These are phyloP conservation scores for Penaeus japonicus DNA, from an alignment of 1,140 invertebrate genomes.

Conservation along the genomic window DNA sequence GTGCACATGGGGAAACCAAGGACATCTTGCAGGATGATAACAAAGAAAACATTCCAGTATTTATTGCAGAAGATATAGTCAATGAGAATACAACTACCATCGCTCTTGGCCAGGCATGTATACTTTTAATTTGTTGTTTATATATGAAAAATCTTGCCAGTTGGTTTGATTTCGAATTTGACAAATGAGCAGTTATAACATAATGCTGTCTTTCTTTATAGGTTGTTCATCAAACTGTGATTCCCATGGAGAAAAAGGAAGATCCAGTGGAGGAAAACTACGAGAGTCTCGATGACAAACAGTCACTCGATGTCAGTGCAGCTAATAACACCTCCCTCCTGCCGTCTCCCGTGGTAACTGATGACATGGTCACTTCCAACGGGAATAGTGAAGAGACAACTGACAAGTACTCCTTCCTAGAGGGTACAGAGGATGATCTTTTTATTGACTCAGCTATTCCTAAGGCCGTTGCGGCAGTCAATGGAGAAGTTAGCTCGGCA, in stretches of 20 bases:
- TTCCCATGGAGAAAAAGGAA: too few relatives aligned
- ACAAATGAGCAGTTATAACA: too few relatives aligned
- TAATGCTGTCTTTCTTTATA: too few relatives aligned
- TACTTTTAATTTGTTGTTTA: background rate
- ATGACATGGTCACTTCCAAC: constrained; percentile 4
- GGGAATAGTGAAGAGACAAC: constrained; percentile 23
- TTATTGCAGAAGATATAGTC: constrained; percentile 28
- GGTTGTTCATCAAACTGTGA: too few relatives aligned
- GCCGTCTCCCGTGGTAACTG: too few relatives aligned
- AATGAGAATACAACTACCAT: constrained; percentile 23
- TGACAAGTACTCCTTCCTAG: background rate
- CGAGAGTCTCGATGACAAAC: too few relatives aligned
- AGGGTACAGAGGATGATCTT: constrained; percentile 13
- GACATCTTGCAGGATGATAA: constrained; percentile 35
- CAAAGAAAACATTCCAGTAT: constrained; percentile 49
- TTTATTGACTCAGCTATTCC: constrained; percentile 25
- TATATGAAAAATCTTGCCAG: too few relatives aligned
- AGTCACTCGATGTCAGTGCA: too few relatives aligned
- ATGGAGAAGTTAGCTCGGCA: constrained; percentile 22
- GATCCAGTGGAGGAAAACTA: too few relatives aligned
- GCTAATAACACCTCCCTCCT: too few relatives aligned
- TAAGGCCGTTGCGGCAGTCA: constrained; percentile 26
- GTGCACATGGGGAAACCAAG: constrained; percentile 15
- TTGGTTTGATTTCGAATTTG: too few relatives aligned
- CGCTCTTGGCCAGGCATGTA: background rate